Conservation (phyloP, 1,140 invertebrate genomes). For the Rhyacophila brunnea region DNA sequence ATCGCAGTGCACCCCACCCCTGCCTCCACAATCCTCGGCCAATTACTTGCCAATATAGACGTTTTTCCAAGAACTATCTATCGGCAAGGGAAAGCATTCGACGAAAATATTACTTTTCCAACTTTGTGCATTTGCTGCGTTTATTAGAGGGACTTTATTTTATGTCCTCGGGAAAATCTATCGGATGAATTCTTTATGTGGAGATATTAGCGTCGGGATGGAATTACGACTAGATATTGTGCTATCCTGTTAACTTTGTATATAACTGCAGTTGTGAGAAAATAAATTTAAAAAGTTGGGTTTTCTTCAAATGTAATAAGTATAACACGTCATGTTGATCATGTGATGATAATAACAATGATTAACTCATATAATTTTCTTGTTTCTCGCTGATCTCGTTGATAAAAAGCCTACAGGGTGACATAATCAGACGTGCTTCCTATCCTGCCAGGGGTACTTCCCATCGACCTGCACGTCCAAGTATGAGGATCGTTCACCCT, state of each 20-base stretch:
- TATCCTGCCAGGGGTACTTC: no score
- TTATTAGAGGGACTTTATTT: slow-evolving; percentile 24
- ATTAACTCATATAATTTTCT: no score
- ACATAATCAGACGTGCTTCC: no score
- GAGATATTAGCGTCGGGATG: neutral
- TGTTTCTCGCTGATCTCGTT: no score
- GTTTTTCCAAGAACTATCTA: slow-evolving; percentile 22
- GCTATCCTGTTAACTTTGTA: slow-evolving; percentile 8
- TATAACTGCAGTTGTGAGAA: no score
- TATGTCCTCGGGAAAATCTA: slow-evolving; percentile 15
- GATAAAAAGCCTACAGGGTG: no score
- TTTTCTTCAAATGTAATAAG: no score
- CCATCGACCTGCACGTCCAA: no score
- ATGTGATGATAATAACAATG: no score
- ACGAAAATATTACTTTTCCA: slow-evolving; percentile 31
- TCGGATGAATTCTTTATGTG: slow-evolving; percentile 1
- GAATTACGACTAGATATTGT: slow-evolving; percentile 2
- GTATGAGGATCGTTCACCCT: no score
- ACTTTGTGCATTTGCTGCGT: slow-evolving; percentile 29
- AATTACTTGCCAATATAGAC: slow-evolving; percentile 30
- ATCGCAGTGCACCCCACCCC: neutral
- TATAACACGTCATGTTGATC: no score
- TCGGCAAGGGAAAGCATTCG: slow-evolving; percentile 20
- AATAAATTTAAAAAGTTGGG: no score
- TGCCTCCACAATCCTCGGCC: neutral